These are phyloP conservation scores for Aplochiton taeniatus DNA, from an alignment of 2,797 vertebrate species.

Conservation along the genomic window DNA sequence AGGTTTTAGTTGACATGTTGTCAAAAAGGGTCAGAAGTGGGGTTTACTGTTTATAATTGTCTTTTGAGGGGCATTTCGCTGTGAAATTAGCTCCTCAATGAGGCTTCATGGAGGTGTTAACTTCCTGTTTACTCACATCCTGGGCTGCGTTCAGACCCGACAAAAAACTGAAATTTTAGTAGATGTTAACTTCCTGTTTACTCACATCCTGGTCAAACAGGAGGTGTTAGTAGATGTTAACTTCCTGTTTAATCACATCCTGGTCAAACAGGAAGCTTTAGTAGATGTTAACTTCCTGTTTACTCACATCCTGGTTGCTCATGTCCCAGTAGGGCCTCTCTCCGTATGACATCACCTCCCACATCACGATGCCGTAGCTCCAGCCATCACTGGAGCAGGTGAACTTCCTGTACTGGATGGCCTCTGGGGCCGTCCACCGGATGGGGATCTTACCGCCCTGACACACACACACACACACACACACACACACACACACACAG, in stretches of 20 bases:
- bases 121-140: too few species aligned
- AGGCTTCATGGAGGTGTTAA: not conserved
- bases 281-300: not conserved
- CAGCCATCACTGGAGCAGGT: slow-evolving; percentile 80
- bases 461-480: not conserved
- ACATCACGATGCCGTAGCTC: slow-evolving; percentile 83
- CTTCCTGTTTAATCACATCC: slow-evolving; percentile 48
- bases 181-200: too few species aligned
- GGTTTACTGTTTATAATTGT: too few species aligned
- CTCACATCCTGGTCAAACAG: too few species aligned
- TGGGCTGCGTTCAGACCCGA: too few species aligned
- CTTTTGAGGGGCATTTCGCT: too few species aligned
- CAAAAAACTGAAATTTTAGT: too few species aligned
- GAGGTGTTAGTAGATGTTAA: not conserved
- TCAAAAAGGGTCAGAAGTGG: too few species aligned
- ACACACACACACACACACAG: slow-evolving; percentile 4
- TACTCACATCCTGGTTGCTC: slow-evolving; percentile 80
- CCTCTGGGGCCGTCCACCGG: slow-evolving; percentile 80
- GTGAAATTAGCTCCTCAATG: too few species aligned
- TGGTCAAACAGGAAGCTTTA: too few species aligned
- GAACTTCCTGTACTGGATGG: slow-evolving; percentile 82
- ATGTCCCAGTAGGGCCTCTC: slow-evolving; percentile 83
- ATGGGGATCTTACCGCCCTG: slow-evolving; percentile 83
- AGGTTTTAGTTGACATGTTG: too few species aligned
- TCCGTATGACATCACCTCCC: slow-evolving; percentile 84